Evolutionary conservation across 2,113 vertebrate species (phyloP), one percentile per base, ranked within the genome.

Genomic region (Pelecanoides urinatrix): DNA sequence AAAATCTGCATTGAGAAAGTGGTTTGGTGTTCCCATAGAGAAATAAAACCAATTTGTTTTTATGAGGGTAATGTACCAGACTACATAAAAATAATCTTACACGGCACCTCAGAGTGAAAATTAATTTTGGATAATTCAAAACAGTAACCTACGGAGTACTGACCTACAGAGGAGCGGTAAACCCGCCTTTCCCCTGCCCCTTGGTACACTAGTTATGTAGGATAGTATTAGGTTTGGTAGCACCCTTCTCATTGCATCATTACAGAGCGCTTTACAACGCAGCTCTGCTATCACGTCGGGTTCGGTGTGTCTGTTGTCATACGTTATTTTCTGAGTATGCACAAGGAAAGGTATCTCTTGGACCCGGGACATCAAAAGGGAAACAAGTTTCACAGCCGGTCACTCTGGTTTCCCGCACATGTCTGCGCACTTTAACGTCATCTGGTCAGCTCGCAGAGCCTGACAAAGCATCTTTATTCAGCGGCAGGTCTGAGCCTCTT

Each of bases 71-170:
- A 93, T 34, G 72, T 94, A 88, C 45, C 85, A 96, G 90, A 71
- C 86, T 96, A 97, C 96, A 97, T 95, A 95, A 97, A 97, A 98
- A 95, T 66, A 96, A 94, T 59, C 82, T 77, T 85, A 83, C 49
- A 56, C 36, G 40, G 75, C 77, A 94, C 91, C 97, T 96, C 75
- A 88, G 85, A 90, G 73, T 81, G 86, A 91, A 97, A 97, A 97
- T 88, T 30, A 81, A 73, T 92, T 95, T 92, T 86, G 70, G 83
- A 77, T 90, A 95, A 58, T 61, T 58, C 45, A 49, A 29, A 85
- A 20, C 10, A 71, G 26, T 44, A 72, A 59, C 59, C 27, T 71
- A 50, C 34, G 47, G 26, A 4, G 10, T 44, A 55, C 36, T 74
- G 72, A 80, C 16, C 53, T 76, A 11, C 19, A 65, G 36, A 86